These are phyloP conservation scores for Toxotes chatareus DNA, from an alignment of 2,113 vertebrate species.

Conservation along the genomic window DNA sequence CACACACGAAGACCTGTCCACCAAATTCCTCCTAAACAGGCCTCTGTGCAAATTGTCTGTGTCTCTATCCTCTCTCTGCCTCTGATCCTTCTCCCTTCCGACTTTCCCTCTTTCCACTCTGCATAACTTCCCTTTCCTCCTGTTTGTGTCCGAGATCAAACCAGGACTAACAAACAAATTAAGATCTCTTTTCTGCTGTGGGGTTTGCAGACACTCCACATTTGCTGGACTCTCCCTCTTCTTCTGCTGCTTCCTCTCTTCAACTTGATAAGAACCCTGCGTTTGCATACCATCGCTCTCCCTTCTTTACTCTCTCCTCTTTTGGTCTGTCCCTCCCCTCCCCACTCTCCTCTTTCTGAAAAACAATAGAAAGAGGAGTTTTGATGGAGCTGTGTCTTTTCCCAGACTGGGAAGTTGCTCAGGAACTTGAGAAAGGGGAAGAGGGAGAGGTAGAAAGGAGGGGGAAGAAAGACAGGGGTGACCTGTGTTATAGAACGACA, in stretches of 20 bases:
- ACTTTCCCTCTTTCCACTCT: constrained; percentile 7
- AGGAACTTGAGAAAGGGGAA: constrained; percentile 21
- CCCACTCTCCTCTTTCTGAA: constrained; percentile 23
- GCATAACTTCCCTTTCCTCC: constrained; percentile 41
- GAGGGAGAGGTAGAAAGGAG: constrained; percentile 3
- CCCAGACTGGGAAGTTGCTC: constrained; percentile 57
- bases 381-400: constrained; percentile 59
- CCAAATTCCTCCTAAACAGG: constrained; percentile 51
- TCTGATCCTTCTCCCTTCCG: constrained; percentile 1
- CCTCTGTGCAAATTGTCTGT: constrained; percentile 33
- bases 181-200: constrained; percentile 3
- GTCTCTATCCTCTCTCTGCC: not conserved
- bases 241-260: constrained; percentile 4
- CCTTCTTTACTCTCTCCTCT: constrained; percentile 46
- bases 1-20: constrained; percentile 67
- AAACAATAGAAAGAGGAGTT: constrained; percentile 50
- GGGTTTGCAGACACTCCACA: constrained; percentile 4
- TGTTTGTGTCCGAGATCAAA: constrained; percentile 48
- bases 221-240: not conserved
- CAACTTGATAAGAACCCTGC: constrained; percentile 37
- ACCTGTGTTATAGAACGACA: constrained; percentile 46
- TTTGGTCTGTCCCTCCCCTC: constrained; percentile 23
- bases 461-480: constrained; percentile 14
- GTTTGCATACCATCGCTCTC: constrained; percentile 62
- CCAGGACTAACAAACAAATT: constrained; percentile 21